phyloP scores from a whole-genome alignment of 1,140 invertebrate genomes.

The Cylas formicarius region DNA sequence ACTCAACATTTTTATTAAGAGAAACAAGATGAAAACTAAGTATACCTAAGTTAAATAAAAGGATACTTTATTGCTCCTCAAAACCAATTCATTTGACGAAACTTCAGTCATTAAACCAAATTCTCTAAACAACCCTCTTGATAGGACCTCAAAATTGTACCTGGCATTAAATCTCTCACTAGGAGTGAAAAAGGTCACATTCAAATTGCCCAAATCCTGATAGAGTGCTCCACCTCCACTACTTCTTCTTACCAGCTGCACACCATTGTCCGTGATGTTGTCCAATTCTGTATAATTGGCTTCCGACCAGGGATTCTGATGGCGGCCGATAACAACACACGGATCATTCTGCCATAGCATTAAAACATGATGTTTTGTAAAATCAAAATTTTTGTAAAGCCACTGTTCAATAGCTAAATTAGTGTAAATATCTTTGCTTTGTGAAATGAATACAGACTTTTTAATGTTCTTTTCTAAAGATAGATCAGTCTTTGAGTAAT shows the following conservation, averaged over 20 bases:
- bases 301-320: conserved; percentile 96
- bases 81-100: conserved; percentile 69
- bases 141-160: conserved; percentile 79
- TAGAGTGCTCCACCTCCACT: conserved; percentile 97
- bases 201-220: conserved; percentile 90
- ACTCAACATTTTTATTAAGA: too few relatives aligned
- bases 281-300: conserved; percentile 57
- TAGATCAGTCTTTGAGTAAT: conserved; percentile 13
- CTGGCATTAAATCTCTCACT: conserved; percentile 71
- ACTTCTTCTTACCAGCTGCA: conserved; percentile 75
- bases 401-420: conserved; percentile 93
- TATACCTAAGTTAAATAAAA: conserved; percentile 21
- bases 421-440: conserved; percentile 79
- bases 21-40: too few relatives aligned
- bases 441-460: conserved; percentile 86
- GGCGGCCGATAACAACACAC: conserved; percentile 89
- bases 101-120: conserved; percentile 65
- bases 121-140: conserved; percentile 65
- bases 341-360: conserved; percentile 89
- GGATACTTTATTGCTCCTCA: conserved; percentile 75
- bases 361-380: conserved; percentile 72
- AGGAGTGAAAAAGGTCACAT: conserved; percentile 82
- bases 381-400: conserved; percentile 81
- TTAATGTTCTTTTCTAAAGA: conserved; percentile 25
- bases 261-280: conserved; percentile 51